Evolutionary conservation across 2,888 invertebrate species (phyloP), one percentile per base, ranked within the genome.

Genomic region (Apodemia zela): DNA sequence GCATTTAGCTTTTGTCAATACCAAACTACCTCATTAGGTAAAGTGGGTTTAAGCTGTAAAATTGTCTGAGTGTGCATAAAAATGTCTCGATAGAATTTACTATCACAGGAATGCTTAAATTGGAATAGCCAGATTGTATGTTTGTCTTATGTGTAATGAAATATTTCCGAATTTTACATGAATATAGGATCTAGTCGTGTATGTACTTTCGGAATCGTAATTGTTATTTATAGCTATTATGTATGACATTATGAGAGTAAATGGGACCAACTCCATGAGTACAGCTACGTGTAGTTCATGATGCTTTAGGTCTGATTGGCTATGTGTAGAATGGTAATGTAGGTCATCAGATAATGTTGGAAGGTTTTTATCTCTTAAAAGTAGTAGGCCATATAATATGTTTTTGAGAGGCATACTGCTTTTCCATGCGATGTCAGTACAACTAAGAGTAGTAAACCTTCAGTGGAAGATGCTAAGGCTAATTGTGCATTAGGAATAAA

Each of bases 151-250:
- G 83, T 88, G 85, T 89, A 89, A 89, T 89, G 89, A 89, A 90
- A 86, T 87, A 75, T 83, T 90, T 91, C 91, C 90, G 91, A 91
- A 91, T 88, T 88, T 89, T 91, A 83, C 91, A 91, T 91, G 91
- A 89, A 89, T 85, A 90, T 88, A 83, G 87, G 84, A 90, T 91
- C 91, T 91, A 91, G 91, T 90, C 91, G 80, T 89, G 90, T 91
- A 90, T 89, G 90, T 90, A 87, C 88, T 90, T 88, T 91, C 91
- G 91, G 91, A 91, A 88, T 85, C 84, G 83, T 87, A 85, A 82
- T 88, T 82, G 85, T 87, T 80, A 88, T 87, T 88, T 86, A 82
- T 88, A 89, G 85, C 78, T 78, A 85, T 85, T 84, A 81, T 79
- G 81, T 80, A 78, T 81, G 81, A 81, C 75, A 80, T 85, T 79